Percentiles rank a stretch among this genome's conserved stretches.
Evolutionary conservation across 2,888 invertebrate genomes (phyloP).

Genomic region (Limnephilus rhombicus): DNA sequence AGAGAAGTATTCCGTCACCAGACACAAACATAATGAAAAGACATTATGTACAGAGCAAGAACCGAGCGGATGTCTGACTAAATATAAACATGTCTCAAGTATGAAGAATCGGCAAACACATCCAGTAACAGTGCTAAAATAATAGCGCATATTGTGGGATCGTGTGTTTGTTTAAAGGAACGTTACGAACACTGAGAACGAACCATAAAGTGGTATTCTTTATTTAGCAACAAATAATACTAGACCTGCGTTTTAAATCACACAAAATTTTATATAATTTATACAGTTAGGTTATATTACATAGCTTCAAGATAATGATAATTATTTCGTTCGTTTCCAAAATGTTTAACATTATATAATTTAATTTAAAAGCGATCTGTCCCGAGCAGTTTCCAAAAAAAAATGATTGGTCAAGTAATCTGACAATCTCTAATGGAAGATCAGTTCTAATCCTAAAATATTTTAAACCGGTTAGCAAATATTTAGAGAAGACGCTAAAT

Average conservation of each 20-base stretch:
- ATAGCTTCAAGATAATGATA: neutral
- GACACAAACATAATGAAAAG: neutral
- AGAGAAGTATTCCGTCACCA: slow-evolving; percentile 46
- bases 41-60: neutral
- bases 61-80: neutral
- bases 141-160: neutral
- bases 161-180: neutral
- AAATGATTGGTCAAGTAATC: neutral
- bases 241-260: neutral
- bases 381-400: neutral
- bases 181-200: neutral
- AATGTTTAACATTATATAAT: neutral
- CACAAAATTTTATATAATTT: neutral
- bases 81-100: neutral
- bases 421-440: neutral
- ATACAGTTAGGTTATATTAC: too few species aligned
- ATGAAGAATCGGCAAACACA: neutral
- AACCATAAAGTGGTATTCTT: neutral
- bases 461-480: neutral
- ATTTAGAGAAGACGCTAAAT: neutral
- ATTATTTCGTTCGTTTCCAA: neutral
- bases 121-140: neutral
- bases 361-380: neutral
- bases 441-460: neutral
- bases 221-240: neutral